These are phyloP conservation scores for Tylochromis polylepis DNA, from an alignment of 2,113 vertebrate species.

Conservation along the genomic window DNA sequence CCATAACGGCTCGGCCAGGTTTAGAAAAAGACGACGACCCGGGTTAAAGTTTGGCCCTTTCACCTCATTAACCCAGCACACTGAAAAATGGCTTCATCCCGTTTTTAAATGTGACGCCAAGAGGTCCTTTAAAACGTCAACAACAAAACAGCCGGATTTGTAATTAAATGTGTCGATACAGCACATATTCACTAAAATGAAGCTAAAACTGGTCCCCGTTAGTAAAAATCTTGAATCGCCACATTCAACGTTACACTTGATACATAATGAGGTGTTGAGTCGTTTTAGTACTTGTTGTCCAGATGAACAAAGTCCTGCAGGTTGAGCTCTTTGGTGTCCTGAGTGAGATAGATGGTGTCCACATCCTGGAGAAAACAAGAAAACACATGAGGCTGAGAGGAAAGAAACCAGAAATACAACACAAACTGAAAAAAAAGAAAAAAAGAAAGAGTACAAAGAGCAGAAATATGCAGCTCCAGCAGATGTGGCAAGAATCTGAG, in stretches of 20 bases:
- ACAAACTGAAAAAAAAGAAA: background rate
- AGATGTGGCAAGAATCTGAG: background rate
- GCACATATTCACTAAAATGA: background rate
- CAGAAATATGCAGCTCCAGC: background rate
- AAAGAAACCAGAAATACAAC: background rate
- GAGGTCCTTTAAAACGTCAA: rapidly evolving
- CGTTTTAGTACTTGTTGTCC: conserved; percentile 81
- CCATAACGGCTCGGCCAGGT: background rate
- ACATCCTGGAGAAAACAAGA: conserved; percentile 78
- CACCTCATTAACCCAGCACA: background rate
- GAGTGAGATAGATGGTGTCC: conserved; percentile 95
- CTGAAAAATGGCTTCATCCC: rapidly evolving
- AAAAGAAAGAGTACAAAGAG: background rate
- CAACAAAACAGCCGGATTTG: background rate
- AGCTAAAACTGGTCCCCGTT: rapidly evolving
- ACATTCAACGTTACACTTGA: rapidly evolving
- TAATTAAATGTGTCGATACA: rapidly evolving
- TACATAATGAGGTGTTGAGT: background rate
- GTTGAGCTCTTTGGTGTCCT: conserved; percentile 92
- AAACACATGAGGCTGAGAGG: background rate
- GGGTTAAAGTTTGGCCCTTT: background rate
- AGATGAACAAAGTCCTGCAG: conserved; percentile 96
- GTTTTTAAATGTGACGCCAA: background rate
- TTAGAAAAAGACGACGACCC: background rate
- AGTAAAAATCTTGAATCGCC: background rate